Conservation (phyloP, 2,797 vertebrate genomes). For the Cynopterus sphinx region DNA sequence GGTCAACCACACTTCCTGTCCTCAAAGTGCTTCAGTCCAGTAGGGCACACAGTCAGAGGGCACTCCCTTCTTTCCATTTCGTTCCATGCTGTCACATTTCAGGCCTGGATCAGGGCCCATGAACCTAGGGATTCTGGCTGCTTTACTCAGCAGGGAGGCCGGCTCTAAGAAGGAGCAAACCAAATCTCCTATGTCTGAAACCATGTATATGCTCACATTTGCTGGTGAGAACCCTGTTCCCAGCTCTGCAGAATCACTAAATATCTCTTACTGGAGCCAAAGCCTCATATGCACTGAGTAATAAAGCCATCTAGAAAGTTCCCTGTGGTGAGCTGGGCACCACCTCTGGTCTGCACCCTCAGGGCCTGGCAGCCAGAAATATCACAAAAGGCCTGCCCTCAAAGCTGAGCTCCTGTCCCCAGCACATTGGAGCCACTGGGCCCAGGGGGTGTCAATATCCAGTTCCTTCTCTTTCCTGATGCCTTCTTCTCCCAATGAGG, state of each 20-base stretch:
- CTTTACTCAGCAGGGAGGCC: neutral
- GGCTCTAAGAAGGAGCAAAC: neutral
- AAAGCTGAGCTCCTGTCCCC: neutral
- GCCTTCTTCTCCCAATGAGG: neutral
- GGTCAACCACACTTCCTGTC: neutral
- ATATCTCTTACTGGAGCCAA: neutral
- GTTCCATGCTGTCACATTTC: neutral
- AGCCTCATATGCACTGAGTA: neutral
- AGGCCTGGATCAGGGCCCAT: neutral
- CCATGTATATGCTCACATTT: neutral
- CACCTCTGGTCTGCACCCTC: neutral
- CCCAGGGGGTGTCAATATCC: neutral
- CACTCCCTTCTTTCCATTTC: neutral
- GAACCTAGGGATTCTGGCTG: neutral
- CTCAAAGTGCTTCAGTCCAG: neutral
- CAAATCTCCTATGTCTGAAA: neutral
- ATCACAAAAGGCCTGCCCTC: neutral
- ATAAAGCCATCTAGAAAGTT: slow-evolving; percentile 28
- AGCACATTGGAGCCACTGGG: neutral
- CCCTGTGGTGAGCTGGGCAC: neutral
- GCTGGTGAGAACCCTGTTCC: neutral
- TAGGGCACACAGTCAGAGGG: neutral
- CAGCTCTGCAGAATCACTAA: neutral
- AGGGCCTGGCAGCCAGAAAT: slow-evolving; percentile 18
- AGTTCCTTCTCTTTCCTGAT: neutral